Evolutionary conservation across 1,140 invertebrate genomes (phyloP).

Genomic region (Bombus consobrinus): DNA sequence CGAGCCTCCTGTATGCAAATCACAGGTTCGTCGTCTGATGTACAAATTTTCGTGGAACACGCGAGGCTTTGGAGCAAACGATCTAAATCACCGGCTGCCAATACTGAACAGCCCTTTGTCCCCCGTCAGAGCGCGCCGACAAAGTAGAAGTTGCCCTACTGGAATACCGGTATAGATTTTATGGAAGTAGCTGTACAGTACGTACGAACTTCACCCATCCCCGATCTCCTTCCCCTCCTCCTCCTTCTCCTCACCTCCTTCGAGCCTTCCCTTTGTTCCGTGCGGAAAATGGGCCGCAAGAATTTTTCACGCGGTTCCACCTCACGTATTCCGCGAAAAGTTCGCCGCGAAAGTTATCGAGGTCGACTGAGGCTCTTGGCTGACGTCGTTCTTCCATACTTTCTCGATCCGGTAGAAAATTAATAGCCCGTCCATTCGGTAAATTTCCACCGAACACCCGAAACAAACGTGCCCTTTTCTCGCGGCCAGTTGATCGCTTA

Average conservation of each 20-base stretch:
- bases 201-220: slow-evolving; percentile 21
- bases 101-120: slow-evolving; percentile 53
- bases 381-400: slow-evolving; percentile 40
- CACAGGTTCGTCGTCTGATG: slow-evolving; percentile 33
- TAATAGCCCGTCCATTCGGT: slow-evolving; percentile 40
- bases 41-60: slow-evolving; percentile 51
- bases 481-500: background rate
- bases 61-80: slow-evolving; percentile 42
- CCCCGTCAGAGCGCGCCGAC: slow-evolving; percentile 38
- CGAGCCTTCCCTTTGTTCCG: slow-evolving; percentile 56
- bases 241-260: background rate
- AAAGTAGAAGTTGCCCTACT: slow-evolving; percentile 59
- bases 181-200: slow-evolving; percentile 49
- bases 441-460: slow-evolving; percentile 33
- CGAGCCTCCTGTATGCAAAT: slow-evolving; percentile 50
- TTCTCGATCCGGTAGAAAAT: slow-evolving; percentile 47
- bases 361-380: slow-evolving; percentile 46
- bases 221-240: background rate
- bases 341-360: slow-evolving; percentile 62
- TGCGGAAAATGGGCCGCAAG: slow-evolving; percentile 61
- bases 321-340: slow-evolving; percentile 66
- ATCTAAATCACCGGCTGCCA: slow-evolving; percentile 65
- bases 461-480: slow-evolving; percentile 29
- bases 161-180: slow-evolving; percentile 62
- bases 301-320: slow-evolving; percentile 68